Conservation (phyloP, 2,888 invertebrate species). For the Eilema caniola region DNA sequence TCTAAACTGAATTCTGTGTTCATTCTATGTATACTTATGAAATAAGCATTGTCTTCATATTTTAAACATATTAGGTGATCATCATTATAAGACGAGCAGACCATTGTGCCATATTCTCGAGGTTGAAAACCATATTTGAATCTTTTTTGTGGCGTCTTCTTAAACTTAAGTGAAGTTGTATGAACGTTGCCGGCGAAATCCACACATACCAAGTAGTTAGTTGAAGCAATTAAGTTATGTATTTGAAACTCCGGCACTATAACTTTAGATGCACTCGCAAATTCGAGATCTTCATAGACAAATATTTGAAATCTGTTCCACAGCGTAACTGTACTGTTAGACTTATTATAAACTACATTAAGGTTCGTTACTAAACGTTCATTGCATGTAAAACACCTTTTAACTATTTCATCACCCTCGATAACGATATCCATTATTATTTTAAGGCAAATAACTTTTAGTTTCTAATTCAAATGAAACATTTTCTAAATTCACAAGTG, state of each 20-base stretch:
- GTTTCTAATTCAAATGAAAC: not conserved
- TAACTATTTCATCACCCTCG: conserved; percentile 29
- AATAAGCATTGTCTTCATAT: conserved; percentile 55
- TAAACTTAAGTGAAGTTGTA: conserved; percentile 67
- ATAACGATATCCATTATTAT: conserved; percentile 56
- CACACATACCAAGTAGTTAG: conserved; percentile 68
- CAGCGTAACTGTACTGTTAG: conserved; percentile 57
- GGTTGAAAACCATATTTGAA: conserved; percentile 62
- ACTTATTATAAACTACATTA: conserved; percentile 61
- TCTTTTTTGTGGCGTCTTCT: conserved; percentile 62
- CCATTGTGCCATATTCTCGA: conserved; percentile 55
- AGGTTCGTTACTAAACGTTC: conserved; percentile 58
- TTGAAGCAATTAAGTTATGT: conserved; percentile 56
- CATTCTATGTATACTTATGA: conserved; percentile 61
- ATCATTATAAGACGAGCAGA: conserved; percentile 42
- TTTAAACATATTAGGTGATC: conserved; percentile 62
- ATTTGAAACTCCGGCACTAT: conserved; percentile 68
- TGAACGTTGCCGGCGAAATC: conserved; percentile 68
- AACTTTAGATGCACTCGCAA: conserved; percentile 54
- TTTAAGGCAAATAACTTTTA: not conserved
- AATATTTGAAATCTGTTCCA: conserved; percentile 82
- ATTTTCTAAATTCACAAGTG: not conserved
- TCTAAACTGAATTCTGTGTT: conserved; percentile 59
- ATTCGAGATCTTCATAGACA: conserved; percentile 64
- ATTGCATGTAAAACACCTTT: conserved; percentile 63